phyloP scores from a whole-genome alignment of 2,888 invertebrate genomes.

The Lobophora halterata region DNA sequence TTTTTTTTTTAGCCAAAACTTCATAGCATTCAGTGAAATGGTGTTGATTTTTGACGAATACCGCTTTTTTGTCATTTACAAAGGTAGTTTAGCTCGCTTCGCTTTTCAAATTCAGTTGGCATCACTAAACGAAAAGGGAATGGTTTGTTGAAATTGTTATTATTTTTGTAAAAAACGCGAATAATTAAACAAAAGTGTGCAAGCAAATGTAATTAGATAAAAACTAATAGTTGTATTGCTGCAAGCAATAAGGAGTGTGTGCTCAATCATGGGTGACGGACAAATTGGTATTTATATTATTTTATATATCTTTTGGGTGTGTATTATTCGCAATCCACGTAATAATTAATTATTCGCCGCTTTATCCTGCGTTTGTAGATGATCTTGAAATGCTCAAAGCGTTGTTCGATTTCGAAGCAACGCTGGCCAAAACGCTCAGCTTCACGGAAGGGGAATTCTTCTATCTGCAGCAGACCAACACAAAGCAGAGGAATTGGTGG shows the following conservation, averaged over 20 bases:
- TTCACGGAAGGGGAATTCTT: slow-evolving; percentile 91
- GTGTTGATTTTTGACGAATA: slow-evolving; percentile 6
- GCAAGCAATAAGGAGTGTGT: neutral
- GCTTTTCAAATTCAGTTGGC: no score
- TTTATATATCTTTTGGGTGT: slow-evolving; percentile 13
- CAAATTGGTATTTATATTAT: slow-evolving; percentile 31
- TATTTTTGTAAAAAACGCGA: no score
- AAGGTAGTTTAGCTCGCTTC: no score
- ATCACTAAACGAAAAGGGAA: no score
- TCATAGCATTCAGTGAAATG: no score
- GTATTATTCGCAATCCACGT: slow-evolving; percentile 6
- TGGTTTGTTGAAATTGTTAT: no score
- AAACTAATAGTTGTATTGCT: neutral
- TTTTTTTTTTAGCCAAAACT: no score
- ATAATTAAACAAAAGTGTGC: no score
- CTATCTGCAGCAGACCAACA: slow-evolving; percentile 88
- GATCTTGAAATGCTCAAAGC: slow-evolving; percentile 91
- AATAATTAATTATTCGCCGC: slow-evolving; percentile 12
- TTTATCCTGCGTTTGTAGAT: slow-evolving; percentile 67
- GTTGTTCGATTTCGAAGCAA: slow-evolving; percentile 91
- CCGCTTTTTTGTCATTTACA: neutral
- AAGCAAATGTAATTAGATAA: slow-evolving; percentile 1
- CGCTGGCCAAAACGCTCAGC: slow-evolving; percentile 90
- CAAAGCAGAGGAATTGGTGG: slow-evolving; percentile 93
- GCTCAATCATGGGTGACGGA: slow-evolving; percentile 49